Evolutionary conservation across 2,888 invertebrate genomes (phyloP).

Genomic region (Tipula helvola): DNA sequence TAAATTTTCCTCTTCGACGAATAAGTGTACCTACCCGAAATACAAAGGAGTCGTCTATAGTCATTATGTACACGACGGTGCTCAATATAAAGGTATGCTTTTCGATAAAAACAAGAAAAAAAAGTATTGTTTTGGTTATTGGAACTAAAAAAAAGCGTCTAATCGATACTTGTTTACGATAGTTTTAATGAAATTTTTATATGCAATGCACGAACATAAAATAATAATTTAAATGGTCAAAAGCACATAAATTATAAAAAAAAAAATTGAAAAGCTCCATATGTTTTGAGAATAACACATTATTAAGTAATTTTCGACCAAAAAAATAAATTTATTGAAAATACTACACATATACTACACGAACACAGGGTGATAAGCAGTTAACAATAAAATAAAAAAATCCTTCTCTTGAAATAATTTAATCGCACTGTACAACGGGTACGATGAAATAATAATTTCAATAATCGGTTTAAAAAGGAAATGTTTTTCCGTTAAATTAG

Average conservation of each 20-base stretch:
- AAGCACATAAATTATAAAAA: not conserved
- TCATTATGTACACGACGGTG: not conserved
- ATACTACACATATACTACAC: too few relatives aligned
- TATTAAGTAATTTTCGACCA: not conserved
- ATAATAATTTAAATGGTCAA: not conserved
- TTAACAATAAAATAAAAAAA: too few relatives aligned
- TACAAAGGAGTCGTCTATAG: not conserved
- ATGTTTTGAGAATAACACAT: not conserved
- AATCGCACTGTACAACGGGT: not conserved
- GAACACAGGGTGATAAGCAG: too few relatives aligned
- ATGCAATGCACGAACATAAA: not conserved
- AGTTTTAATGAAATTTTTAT: not conserved
- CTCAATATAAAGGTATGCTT: too few relatives aligned
- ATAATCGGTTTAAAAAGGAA: not conserved
- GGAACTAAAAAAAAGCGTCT: not conserved
- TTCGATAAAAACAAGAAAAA: too few relatives aligned
- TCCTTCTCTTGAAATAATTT: not conserved
- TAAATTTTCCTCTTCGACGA: not conserved
- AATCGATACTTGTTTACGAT: not conserved
- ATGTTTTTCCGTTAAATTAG: not conserved
- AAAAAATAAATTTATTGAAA: too few relatives aligned
- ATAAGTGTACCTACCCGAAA: not conserved
- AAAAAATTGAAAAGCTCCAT: not conserved
- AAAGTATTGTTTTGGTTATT: not conserved
- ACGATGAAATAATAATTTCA: not conserved